These are phyloP conservation scores for Brachypodius melanocephalos DNA, from an alignment of 2,113 vertebrate genomes.

Conservation along the genomic window DNA sequence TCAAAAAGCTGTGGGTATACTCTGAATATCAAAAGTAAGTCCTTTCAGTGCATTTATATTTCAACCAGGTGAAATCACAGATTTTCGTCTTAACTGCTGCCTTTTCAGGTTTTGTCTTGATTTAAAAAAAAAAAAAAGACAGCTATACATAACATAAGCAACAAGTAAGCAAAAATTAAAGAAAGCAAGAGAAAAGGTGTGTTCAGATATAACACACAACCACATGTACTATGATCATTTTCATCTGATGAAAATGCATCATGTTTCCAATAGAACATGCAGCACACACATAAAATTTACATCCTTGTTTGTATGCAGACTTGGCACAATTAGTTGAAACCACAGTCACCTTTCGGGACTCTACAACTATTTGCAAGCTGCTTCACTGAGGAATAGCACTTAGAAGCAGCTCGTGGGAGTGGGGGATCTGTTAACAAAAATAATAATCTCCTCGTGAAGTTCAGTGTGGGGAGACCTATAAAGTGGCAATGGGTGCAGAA, in stretches of 20 bases:
- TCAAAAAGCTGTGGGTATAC: constrained; percentile 5
- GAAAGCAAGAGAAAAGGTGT: background rate
- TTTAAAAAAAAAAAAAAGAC: background rate
- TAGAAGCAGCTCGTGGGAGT: background rate
- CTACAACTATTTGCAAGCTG: background rate
- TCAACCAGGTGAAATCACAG: background rate
- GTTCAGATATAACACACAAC: background rate
- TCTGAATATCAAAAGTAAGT: background rate
- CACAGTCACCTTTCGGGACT: background rate
- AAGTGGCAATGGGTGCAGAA: background rate
- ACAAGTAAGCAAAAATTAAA: constrained; percentile 11
- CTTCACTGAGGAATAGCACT: background rate
- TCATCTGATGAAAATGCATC: constrained; percentile 19
- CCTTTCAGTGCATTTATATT: background rate
- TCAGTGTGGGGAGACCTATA: background rate
- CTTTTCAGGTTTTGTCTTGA: background rate
- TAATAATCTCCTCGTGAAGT: background rate
- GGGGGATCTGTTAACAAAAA: background rate
- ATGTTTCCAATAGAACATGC: constrained; percentile 43
- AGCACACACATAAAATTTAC: constrained; percentile 17
- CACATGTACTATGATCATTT: constrained; percentile 1
- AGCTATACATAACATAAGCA: background rate
- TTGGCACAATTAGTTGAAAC: background rate
- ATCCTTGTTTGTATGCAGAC: constrained; percentile 23
- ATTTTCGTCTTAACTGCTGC: background rate